Conservation (phyloP, 2,888 invertebrate genomes). For the Campopleginae sp. region DNA sequence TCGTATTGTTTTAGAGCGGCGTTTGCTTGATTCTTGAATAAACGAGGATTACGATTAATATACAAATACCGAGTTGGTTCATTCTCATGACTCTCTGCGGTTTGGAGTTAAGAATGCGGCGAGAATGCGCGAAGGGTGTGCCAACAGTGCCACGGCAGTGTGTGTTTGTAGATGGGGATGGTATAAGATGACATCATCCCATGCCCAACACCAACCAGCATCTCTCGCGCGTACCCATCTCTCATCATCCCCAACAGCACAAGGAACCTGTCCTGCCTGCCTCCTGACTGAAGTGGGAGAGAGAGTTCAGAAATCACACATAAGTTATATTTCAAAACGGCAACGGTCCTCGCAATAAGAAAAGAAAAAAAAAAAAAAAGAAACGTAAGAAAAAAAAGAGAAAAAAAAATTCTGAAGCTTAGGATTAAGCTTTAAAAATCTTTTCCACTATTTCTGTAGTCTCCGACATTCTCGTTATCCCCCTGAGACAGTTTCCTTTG, state of each 20-base stretch:
- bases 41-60: constrained; percentile 84
- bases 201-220: constrained; percentile 82
- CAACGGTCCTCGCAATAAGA: constrained; percentile 81
- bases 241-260: constrained; percentile 80
- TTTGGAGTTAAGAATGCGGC: constrained; percentile 84
- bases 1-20: not conserved
- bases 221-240: constrained; percentile 80
- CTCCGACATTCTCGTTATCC: too few species aligned
- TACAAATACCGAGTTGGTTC: constrained; percentile 84
- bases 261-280: constrained; percentile 84
- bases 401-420: not conserved
- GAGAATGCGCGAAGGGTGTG: constrained; percentile 82
- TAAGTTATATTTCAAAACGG: constrained; percentile 80
- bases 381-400: not conserved
- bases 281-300: constrained; percentile 84
- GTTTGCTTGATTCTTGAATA: constrained; percentile 78
- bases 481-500: not conserved
- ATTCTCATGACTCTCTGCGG: constrained; percentile 84
- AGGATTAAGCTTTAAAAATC: constrained; percentile 10
- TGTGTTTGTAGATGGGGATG: constrained; percentile 81
- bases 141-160: constrained; percentile 83
- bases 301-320: constrained; percentile 83
- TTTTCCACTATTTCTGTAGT: constrained; percentile 38
- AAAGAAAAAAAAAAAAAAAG: not conserved
- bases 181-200: constrained; percentile 83